Conservation (phyloP, 2,797 vertebrate species). For the Tenualosa thibaudeaui region DNA sequence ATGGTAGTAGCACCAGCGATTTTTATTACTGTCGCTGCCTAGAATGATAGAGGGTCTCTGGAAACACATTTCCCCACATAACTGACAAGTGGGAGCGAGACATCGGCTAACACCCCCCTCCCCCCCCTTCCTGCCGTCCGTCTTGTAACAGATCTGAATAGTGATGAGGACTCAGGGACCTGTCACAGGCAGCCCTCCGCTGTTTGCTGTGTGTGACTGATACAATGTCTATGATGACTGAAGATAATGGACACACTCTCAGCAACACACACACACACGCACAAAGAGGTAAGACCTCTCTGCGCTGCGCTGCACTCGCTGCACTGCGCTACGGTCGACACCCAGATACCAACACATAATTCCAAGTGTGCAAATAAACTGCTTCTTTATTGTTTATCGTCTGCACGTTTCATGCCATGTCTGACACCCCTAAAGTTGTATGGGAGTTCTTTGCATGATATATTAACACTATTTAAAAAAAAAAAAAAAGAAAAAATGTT, state of each 20-base stretch:
- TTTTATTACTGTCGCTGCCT: conserved; percentile 18
- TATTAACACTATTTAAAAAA: neutral
- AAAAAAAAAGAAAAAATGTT: too few species aligned
- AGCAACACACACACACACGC: too few species aligned
- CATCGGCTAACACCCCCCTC: neutral
- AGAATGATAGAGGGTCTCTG: neutral
- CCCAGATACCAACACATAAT: neutral
- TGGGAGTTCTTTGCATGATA: neutral
- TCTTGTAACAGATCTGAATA: neutral
- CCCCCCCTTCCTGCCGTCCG: neutral
- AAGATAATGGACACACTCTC: neutral
- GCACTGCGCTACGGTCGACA: neutral
- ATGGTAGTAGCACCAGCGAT: neutral
- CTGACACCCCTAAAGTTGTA: neutral
- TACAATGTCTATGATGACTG: neutral
- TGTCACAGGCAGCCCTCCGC: neutral
- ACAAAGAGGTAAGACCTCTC: too few species aligned
- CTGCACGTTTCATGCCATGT: neutral
- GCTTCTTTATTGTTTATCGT: neutral
- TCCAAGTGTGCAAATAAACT: neutral
- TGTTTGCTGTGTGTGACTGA: neutral
- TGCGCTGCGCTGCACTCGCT: neutral
- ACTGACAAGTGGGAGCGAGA: neutral
- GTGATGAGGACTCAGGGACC: neutral
- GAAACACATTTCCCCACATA: neutral